A percentile compares a stretch with the other conserved stretches of the same genome.
These are phyloP conservation scores for Anneissia japonica DNA, from an alignment of 35 echinoderm and acorn worm species.

Conservation along the genomic window DNA sequence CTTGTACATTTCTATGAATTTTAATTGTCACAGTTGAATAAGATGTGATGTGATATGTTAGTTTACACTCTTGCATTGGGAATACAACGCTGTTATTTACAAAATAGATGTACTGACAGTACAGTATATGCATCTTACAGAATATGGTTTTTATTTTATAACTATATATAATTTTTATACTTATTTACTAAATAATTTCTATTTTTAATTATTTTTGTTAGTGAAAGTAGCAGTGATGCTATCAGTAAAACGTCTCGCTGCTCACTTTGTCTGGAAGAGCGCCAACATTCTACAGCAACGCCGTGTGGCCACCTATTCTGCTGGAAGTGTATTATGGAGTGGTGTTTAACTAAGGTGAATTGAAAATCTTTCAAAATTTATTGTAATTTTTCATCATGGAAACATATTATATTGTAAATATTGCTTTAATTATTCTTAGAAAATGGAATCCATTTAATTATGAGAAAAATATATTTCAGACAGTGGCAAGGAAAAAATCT, in stretches of 20 bases:
- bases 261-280: slow-evolving; percentile 69
- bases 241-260: slow-evolving; percentile 32
- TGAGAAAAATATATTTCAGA: not conserved
- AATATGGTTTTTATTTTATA: too few species aligned
- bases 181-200: too few species aligned
- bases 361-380: not conserved
- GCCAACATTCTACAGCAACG: slow-evolving; percentile 71
- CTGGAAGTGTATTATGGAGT: slow-evolving; percentile 92
- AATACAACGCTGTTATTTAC: too few species aligned
- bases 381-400: not conserved
- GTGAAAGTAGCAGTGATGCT: not conserved
- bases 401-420: not conserved
- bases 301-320: slow-evolving; percentile 96
- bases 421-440: not conserved
- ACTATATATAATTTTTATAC: too few species aligned
- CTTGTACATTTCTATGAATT: too few species aligned
- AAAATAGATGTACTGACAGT: too few species aligned
- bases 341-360: slow-evolving; percentile 88
- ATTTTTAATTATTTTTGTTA: not conserved
- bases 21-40: too few species aligned
- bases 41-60: too few species aligned
- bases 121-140: too few species aligned
- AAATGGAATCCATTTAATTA: not conserved
- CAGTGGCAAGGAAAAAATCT: not conserved
- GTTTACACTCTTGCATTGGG: too few species aligned